A percentile compares a stretch with the other conserved stretches of the same genome.
phyloP scores from a whole-genome alignment of 2,113 vertebrate species.

The Nicator chloris region DNA sequence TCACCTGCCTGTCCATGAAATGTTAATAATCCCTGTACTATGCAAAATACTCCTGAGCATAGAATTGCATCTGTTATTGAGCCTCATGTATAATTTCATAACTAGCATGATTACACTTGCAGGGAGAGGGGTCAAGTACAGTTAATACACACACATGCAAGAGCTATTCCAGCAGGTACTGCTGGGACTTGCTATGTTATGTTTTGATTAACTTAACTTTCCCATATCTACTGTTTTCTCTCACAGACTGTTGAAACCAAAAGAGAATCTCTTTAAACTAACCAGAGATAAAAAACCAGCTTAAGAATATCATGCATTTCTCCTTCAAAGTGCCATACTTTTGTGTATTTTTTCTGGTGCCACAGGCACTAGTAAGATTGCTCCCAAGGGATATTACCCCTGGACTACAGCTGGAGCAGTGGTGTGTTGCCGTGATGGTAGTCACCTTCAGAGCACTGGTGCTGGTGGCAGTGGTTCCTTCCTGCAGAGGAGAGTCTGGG shows the following conservation, averaged over 20 bases:
- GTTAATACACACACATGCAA: background rate
- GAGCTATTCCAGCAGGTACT: background rate
- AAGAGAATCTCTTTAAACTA: background rate
- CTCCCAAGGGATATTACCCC: background rate
- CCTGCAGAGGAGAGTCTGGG: accelerated
- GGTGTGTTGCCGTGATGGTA: background rate
- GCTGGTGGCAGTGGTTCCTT: background rate
- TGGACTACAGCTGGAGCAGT: background rate
- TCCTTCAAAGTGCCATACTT: background rate
- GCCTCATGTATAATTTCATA: background rate
- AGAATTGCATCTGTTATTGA: background rate
- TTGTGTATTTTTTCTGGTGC: background rate
- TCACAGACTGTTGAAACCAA: background rate
- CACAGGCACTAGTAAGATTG: background rate
- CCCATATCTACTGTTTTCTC: background rate
- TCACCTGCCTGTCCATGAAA: background rate
- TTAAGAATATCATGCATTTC: background rate
- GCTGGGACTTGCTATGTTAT: background rate
- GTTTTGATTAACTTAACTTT: background rate
- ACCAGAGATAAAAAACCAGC: background rate
- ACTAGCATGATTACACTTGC: background rate
- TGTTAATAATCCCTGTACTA: background rate
- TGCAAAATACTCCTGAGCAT: background rate
- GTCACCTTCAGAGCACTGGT: background rate
- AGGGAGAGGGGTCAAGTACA: background rate